Evolutionary conservation across 2,113 vertebrate genomes (phyloP).

Genomic region (Tyrannus savana): DNA sequence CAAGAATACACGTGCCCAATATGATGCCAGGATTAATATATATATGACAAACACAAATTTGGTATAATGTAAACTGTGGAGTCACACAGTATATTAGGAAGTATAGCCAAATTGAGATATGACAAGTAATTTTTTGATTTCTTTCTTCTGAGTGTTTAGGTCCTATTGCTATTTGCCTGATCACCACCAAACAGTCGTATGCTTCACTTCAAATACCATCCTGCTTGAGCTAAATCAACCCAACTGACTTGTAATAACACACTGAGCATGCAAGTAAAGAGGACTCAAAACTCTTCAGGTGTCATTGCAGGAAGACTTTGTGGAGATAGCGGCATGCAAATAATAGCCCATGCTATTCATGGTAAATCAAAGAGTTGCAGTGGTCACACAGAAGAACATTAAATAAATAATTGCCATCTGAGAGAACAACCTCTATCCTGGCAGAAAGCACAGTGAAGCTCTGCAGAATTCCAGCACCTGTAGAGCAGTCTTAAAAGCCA

Average conservation of each 20-base stretch:
- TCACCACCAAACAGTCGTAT: neutral
- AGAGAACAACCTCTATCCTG: neutral
- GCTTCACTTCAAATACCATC: neutral
- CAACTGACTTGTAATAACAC: neutral
- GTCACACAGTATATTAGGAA: neutral
- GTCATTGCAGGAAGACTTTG: neutral
- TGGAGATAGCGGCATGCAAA: neutral
- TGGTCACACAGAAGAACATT: neutral
- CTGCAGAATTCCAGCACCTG: neutral
- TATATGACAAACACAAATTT: neutral
- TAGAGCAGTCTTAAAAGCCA: neutral
- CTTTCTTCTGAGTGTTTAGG: neutral
- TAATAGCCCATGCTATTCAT: neutral
- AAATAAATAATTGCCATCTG: neutral
- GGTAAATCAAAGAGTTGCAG: neutral
- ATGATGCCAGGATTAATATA: accelerated
- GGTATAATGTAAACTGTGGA: neutral
- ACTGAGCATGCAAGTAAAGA: neutral
- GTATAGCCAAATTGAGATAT: neutral
- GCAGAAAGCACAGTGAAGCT: neutral
- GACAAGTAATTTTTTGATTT: neutral
- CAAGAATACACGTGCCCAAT: neutral
- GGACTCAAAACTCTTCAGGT: neutral
- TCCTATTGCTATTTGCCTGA: neutral
- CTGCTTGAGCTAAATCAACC: neutral